Evolutionary conservation across 2,113 vertebrate genomes (phyloP).

Genomic region (Actinemys pallida): DNA sequence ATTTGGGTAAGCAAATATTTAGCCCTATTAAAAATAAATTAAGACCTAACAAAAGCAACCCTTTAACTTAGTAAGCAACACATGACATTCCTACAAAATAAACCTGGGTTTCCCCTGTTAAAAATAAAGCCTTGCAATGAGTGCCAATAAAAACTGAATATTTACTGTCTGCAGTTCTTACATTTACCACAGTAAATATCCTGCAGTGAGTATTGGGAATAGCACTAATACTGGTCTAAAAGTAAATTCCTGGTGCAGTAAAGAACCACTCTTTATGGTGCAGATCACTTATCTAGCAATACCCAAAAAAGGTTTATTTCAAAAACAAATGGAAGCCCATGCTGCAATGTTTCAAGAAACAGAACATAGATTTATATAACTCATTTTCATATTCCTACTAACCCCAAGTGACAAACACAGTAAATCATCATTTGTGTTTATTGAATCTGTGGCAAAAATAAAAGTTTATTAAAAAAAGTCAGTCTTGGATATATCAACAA

Average conservation of each 20-base stretch:
- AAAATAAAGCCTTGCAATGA: not conserved
- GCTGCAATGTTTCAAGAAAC: slow-evolving; percentile 48
- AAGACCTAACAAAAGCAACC: accelerated
- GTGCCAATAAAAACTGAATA: slow-evolving; percentile 11
- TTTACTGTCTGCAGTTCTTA: not conserved
- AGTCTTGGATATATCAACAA: not conserved
- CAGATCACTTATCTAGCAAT: slow-evolving; percentile 64
- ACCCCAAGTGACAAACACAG: slow-evolving; percentile 16
- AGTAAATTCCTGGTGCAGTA: slow-evolving; percentile 29
- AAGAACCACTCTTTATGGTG: not conserved
- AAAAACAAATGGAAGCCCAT: slow-evolving; percentile 46
- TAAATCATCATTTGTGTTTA: slow-evolving; percentile 18
- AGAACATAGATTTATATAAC: not conserved
- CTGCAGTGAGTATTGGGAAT: slow-evolving; percentile 49
- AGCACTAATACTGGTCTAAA: slow-evolving; percentile 39
- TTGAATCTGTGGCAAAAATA: not conserved
- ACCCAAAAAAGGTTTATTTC: slow-evolving; percentile 57
- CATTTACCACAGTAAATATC: slow-evolving; percentile 30
- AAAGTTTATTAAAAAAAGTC: not conserved
- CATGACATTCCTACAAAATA: slow-evolving; percentile 40
- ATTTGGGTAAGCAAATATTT: not conserved
- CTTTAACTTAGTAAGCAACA: not conserved
- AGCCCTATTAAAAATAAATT: not conserved
- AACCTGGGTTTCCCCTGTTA: not conserved
- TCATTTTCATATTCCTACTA: slow-evolving; percentile 26